Conservation (phyloP, 2,113 vertebrate species). For the Antidorcas marsupialis region DNA sequence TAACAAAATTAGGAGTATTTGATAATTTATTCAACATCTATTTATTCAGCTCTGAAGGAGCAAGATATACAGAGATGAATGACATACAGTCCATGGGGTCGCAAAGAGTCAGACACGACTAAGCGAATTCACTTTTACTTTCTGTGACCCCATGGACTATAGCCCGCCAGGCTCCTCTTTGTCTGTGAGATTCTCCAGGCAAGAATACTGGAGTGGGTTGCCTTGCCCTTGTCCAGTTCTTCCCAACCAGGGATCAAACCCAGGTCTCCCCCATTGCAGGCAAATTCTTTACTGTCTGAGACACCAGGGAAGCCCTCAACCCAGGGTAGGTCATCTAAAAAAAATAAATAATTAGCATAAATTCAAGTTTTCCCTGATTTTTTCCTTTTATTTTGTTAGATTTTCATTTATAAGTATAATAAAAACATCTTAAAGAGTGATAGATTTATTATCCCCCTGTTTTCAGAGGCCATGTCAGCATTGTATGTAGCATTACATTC, state of each 20-base stretch:
- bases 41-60: not conserved
- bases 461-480: not conserved
- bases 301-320: not conserved
- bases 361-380: not conserved
- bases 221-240: not conserved
- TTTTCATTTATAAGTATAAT: not conserved
- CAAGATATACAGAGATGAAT: not conserved
- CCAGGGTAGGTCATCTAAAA: not conserved
- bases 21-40: not conserved
- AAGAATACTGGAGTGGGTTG: not conserved
- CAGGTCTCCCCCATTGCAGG: not conserved
- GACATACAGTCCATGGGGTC: not conserved
- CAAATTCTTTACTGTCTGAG: not conserved
- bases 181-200: not conserved
- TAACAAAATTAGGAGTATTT: not conserved
- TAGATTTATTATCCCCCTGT: not conserved
- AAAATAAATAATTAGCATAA: not conserved
- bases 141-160: not conserved
- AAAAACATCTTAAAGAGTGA: not conserved
- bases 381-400: not conserved
- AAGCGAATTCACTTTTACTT: too few relatives aligned
- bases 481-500: not conserved
- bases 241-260: not conserved
- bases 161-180: not conserved
- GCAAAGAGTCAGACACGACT: fast-evolving